phyloP scores from a whole-genome alignment of 2,113 vertebrate genomes.

The Neotoma lepida region DNA sequence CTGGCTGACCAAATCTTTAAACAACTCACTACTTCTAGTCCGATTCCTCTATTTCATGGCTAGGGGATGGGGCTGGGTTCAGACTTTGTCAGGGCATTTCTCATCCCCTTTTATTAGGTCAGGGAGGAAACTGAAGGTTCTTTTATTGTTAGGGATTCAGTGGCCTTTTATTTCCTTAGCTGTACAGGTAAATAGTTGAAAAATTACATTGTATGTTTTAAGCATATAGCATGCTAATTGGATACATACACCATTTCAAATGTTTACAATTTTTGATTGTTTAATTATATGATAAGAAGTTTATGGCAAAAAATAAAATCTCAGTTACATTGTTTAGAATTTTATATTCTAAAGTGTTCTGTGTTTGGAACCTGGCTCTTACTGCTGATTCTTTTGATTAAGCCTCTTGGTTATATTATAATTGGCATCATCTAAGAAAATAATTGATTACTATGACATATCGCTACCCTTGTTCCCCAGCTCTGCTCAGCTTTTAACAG shows the following conservation, averaged over 20 bases:
- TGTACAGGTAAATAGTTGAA: not conserved
- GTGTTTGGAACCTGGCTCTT: accelerated
- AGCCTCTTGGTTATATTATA: not conserved
- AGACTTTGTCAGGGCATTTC: not conserved
- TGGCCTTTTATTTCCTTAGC: not conserved
- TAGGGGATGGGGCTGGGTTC: not conserved
- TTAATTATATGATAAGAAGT: not conserved
- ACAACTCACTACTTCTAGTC: not conserved
- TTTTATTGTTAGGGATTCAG: not conserved
- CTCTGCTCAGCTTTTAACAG: not conserved
- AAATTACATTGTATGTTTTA: not conserved
- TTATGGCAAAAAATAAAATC: not conserved
- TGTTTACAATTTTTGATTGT: not conserved
- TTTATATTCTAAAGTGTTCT: not conserved
- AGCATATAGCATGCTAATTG: not conserved
- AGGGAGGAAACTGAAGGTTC: not conserved
- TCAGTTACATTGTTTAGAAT: not conserved
- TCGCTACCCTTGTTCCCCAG: not conserved
- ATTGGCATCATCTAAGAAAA: not conserved
- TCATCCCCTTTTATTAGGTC: not conserved
- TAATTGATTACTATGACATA: not conserved
- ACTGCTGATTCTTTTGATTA: no score
- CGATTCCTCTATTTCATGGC: no score
- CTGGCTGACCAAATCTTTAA: not conserved
- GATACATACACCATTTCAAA: not conserved